Conservation (phyloP, 2,113 vertebrate genomes). For the Synchiropus splendidus region DNA sequence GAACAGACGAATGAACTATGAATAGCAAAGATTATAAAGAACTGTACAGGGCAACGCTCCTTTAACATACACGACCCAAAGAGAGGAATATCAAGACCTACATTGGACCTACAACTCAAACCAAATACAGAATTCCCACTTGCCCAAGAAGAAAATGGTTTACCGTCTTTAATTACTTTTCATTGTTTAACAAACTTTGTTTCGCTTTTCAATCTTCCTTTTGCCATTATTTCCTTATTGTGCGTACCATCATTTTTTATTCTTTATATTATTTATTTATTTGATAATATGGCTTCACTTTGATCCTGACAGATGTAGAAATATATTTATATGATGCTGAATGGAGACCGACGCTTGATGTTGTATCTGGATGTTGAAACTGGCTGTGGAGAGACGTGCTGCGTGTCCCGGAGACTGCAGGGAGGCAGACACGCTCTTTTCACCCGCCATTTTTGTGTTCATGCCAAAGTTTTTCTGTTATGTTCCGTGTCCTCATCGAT, state of each 20-base stretch:
- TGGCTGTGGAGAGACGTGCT: slow-evolving; percentile 14
- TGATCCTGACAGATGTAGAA: slow-evolving; percentile 57
- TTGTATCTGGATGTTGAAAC: slow-evolving; percentile 19
- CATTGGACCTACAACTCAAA: slow-evolving; percentile 53
- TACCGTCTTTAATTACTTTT: slow-evolving; percentile 17
- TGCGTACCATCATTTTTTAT: slow-evolving; percentile 61
- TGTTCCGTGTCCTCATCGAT: slow-evolving; percentile 51
- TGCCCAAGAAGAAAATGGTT: slow-evolving; percentile 16
- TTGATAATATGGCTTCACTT: slow-evolving; percentile 33
- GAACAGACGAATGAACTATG: slow-evolving; percentile 25
- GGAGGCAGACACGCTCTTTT: slow-evolving; percentile 28
- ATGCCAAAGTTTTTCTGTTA: slow-evolving; percentile 63
- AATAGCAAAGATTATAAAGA: slow-evolving; percentile 36
- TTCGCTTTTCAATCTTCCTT: slow-evolving; percentile 65
- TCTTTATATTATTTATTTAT: slow-evolving; percentile 64
- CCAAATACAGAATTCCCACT: slow-evolving; percentile 46
- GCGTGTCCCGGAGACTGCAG: slow-evolving; percentile 45
- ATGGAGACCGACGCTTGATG: slow-evolving; percentile 31
- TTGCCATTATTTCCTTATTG: slow-evolving; percentile 58
- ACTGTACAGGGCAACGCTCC: slow-evolving; percentile 35
- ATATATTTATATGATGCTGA: slow-evolving; percentile 65
- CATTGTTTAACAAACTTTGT: slow-evolving; percentile 26
- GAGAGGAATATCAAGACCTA: slow-evolving; percentile 36
- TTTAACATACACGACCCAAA: slow-evolving; percentile 50
- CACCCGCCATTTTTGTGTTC: slow-evolving; percentile 58